phyloP scores from a whole-genome alignment of 2,797 vertebrate genomes.

The Protonibea diacanthus region DNA sequence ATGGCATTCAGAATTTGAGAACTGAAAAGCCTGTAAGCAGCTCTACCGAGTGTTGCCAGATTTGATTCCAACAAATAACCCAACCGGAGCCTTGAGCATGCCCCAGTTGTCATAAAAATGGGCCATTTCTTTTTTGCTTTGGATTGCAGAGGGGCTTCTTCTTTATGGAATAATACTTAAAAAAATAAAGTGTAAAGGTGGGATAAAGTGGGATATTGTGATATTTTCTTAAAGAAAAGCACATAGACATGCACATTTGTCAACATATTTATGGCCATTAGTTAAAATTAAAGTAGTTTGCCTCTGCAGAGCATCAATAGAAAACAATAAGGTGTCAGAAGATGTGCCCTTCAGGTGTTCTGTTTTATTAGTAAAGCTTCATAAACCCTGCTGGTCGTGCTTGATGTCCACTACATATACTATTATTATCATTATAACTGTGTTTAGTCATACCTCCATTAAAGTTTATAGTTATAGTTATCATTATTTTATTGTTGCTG shows the following conservation, averaged over 20 bases:
- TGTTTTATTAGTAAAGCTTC: neutral
- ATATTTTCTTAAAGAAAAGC: neutral
- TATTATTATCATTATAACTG: too few species aligned
- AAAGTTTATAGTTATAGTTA: too few species aligned
- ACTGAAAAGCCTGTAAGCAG: slow-evolving; percentile 14
- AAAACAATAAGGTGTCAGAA: neutral
- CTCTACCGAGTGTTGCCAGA: neutral
- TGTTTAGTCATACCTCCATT: too few species aligned
- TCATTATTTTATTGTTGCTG: too few species aligned
- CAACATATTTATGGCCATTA: neutral
- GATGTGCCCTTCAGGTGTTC: neutral
- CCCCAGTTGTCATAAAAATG: slow-evolving; percentile 1
- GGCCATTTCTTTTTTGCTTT: neutral
- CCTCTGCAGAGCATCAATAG: neutral
- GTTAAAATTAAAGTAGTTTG: neutral
- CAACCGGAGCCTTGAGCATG: slow-evolving; percentile 17
- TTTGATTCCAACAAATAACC: neutral
- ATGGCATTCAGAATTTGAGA: neutral
- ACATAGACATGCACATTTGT: neutral
- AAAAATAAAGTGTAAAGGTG: too few species aligned
- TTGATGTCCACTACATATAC: too few species aligned
- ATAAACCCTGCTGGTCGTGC: too few species aligned
- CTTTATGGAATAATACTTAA: neutral
- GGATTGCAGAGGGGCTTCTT: neutral
- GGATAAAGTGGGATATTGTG: neutral